A percentile compares a stretch with the other conserved stretches of the same genome.
Conservation (phyloP, 2,797 vertebrate genomes). For the Poeciliopsis turneri region DNA sequence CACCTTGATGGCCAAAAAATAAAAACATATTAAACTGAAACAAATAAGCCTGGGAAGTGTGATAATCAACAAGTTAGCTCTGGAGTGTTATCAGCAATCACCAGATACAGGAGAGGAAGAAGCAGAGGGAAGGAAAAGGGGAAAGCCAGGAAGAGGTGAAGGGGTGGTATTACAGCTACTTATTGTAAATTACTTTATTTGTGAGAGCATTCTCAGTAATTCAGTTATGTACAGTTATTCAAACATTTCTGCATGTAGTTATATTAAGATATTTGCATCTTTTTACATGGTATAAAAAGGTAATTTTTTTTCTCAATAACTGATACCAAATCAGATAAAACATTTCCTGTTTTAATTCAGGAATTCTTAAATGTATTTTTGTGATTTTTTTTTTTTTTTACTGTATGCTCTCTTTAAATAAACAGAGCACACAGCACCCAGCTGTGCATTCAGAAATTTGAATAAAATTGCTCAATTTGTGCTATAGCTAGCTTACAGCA, state of each 20-base stretch:
- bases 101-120: neutral
- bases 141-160: neutral
- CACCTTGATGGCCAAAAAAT: neutral
- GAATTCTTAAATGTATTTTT: neutral
- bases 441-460: too few species aligned
- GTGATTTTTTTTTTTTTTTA: neutral
- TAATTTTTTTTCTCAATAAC: neutral
- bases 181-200: neutral
- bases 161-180: neutral
- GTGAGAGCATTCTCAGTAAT: conserved; percentile 1
- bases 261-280: neutral
- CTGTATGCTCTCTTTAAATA: neutral
- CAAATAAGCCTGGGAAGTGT: neutral
- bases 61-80: neutral
- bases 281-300: neutral
- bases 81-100: neutral
- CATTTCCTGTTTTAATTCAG: neutral
- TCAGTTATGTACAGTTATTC: neutral
- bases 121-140: neutral
- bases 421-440: too few species aligned
- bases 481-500: too few species aligned
- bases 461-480: too few species aligned
- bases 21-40: neutral
- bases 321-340: neutral
- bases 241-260: neutral